phyloP scores from a whole-genome alignment of 2,888 invertebrate genomes.

The Apantesis nais region DNA sequence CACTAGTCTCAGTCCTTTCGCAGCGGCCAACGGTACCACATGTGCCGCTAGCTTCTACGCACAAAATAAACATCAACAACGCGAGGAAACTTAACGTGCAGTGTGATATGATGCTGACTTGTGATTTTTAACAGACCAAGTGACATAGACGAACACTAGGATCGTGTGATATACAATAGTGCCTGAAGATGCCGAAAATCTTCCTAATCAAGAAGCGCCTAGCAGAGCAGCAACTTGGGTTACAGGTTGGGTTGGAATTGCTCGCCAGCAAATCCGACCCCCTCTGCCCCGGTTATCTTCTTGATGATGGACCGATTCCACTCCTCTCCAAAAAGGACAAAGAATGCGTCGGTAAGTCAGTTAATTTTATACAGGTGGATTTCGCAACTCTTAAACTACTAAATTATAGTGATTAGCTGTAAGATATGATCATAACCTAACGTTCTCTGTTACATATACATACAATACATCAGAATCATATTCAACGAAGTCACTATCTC shows the following conservation, averaged over 20 bases:
- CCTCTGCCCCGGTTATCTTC: conserved; percentile 85
- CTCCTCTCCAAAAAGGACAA: conserved; percentile 85
- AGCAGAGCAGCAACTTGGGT: conserved; percentile 95
- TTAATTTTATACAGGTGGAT: not conserved
- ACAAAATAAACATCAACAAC: conserved; percentile 78
- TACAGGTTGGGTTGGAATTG: conserved; percentile 93
- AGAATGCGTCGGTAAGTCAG: conserved; percentile 73
- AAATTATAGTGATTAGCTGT: not conserved
- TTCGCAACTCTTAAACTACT: not conserved
- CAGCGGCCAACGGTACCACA: conserved; percentile 84
- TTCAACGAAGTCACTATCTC: conserved; percentile 39
- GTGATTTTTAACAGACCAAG: conserved; percentile 77
- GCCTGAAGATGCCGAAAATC: conserved; percentile 94
- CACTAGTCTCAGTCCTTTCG: conserved; percentile 81
- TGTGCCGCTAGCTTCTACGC: conserved; percentile 80
- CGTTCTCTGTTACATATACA: not conserved
- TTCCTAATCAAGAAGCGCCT: conserved; percentile 96
- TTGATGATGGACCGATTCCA: conserved; percentile 86
- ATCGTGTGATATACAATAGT: conserved; percentile 76
- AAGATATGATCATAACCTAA: conserved; percentile 8
- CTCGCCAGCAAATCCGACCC: conserved; percentile 87
- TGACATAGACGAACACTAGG: conserved; percentile 73
- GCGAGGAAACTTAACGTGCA: conserved; percentile 80
- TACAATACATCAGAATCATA: conserved; percentile 26
- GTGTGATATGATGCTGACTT: conserved; percentile 80